Evolutionary conservation across 2,888 invertebrate species (phyloP).

Genomic region (Zhengitettix transpicula): DNA sequence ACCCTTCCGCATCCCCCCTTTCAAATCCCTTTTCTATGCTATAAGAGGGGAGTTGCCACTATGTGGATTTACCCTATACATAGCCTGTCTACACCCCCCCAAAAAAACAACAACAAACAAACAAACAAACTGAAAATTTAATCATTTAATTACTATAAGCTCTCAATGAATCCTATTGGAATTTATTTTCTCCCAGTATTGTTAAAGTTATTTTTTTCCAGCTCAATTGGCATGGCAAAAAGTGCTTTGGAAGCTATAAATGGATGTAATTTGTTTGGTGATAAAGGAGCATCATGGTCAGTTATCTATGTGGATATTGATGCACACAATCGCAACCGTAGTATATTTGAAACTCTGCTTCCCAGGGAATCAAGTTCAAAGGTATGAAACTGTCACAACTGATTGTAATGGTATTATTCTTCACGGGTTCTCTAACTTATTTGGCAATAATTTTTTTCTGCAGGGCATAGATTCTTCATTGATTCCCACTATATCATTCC

Average conservation of each 20-base stretch:
- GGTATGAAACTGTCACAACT: constrained; percentile 32
- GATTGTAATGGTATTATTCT: neutral
- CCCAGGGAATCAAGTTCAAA: constrained; percentile 97
- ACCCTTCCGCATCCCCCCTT: too few relatives aligned
- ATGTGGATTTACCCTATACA: too few relatives aligned
- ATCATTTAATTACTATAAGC: too few relatives aligned
- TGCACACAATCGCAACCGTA: constrained; percentile 95
- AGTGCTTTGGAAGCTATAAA: constrained; percentile 97
- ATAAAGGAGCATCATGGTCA: constrained; percentile 93
- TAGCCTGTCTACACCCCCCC: too few relatives aligned
- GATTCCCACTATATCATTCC: constrained; percentile 87
- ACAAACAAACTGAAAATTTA: too few relatives aligned
- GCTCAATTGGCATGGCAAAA: constrained; percentile 94
- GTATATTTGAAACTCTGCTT: constrained; percentile 94
- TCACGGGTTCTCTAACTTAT: neutral
- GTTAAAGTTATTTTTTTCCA: constrained; percentile 10
- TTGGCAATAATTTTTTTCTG: neutral
- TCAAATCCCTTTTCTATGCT: too few relatives aligned
- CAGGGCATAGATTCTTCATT: constrained; percentile 89
- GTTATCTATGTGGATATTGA: constrained; percentile 99
- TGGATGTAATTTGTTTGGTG: constrained; percentile 95
- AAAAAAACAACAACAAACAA: too few relatives aligned
- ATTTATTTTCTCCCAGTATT: too few relatives aligned
- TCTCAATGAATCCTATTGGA: too few relatives aligned
- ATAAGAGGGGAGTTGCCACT: too few relatives aligned